Base-by-base conservation (phyloP, 2,888 invertebrate genomes). In the Pharmacophagus antenor region DNA sequence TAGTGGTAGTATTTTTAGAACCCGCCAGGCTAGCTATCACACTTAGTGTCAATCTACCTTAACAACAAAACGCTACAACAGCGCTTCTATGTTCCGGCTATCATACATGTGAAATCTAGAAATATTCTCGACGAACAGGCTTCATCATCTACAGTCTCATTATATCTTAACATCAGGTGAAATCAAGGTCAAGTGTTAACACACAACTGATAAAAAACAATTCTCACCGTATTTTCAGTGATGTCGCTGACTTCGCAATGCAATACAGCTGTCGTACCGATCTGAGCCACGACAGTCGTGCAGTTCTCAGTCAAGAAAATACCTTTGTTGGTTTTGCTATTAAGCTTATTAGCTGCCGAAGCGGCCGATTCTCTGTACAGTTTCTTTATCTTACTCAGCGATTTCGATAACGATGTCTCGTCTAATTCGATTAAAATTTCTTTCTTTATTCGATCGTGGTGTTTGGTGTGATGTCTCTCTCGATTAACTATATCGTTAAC, bases 161-260 rank as follows among this genome's bases (percentile, higher is more conserved):
- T n/a, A n/a, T n/a, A n/a, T n/a, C n/a, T n/a, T n/a, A n/a, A n/a
- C n/a, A n/a, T n/a, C n/a, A n/a, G n/a, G n/a, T n/a, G n/a, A n/a
- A n/a, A n/a, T n/a, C n/a, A n/a, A n/a, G n/a, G n/a, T n/a, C n/a
- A n/a, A n/a, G n/a, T n/a, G n/a, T n/a, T n/a, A n/a, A n/a, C n/a
- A n/a, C n/a, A n/a, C n/a, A n/a, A n/a, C n/a, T n/a, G n/a, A n/a
- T n/a, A 6, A 20, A 20, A 44, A 17, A 4, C 4, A n/a, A 21
- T 59, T 82, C 92, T 91, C 77, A 93, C 93, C 84, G 93, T 93
- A 68, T 92, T 92, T 73, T 93, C 92, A 42, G 92, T 92, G 53
- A 93, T 92, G 70, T 93, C 93, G 67, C 92, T 91, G 74, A 93
- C 92, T 90, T 93, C 93, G 76, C 93, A 93, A 71, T 93, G 93